Percentiles rank a stretch among this genome's conserved stretches.
phyloP scores from a whole-genome alignment of 2,888 invertebrate genomes.

The Euspilapteryx auroguttella region DNA sequence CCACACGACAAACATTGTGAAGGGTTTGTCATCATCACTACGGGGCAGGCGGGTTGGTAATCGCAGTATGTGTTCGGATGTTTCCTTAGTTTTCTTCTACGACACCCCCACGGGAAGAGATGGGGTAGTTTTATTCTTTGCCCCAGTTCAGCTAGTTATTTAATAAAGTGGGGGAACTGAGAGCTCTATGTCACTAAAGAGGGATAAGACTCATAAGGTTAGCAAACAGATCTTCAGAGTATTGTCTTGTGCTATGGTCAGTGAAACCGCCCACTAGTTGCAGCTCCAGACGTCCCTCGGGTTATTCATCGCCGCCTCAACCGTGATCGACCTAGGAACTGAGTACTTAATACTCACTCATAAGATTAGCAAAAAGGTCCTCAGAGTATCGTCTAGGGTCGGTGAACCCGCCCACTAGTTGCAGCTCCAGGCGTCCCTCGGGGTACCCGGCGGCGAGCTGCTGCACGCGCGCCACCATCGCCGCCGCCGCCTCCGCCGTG shows the following conservation, averaged over 20 bases:
- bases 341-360: constrained; percentile 63
- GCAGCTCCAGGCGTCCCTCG: constrained; percentile 86
- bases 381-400: constrained; percentile 87
- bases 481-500: constrained; percentile 79
- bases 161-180: no score
- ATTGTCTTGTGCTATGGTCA: constrained; percentile 81
- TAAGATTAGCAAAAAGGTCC: constrained; percentile 84
- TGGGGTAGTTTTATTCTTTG: no score
- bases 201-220: not conserved
- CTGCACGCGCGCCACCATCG: constrained; percentile 84
- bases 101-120: no score
- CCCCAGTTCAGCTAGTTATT: no score
- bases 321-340: no score
- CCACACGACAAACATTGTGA: no score
- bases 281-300: constrained; percentile 86
- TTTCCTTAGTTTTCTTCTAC: no score
- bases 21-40: no score
- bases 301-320: constrained; percentile 81
- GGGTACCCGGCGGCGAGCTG: constrained; percentile 84
- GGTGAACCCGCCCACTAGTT: constrained; percentile 88
- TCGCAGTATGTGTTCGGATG: no score
- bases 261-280: constrained; percentile 91
- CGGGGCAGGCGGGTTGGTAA: no score
- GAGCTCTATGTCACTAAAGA: no score
- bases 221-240: constrained; percentile 75